Evolutionary conservation across 1,140 invertebrate genomes (phyloP).

Genomic region (Drosophila repletoides): DNA sequence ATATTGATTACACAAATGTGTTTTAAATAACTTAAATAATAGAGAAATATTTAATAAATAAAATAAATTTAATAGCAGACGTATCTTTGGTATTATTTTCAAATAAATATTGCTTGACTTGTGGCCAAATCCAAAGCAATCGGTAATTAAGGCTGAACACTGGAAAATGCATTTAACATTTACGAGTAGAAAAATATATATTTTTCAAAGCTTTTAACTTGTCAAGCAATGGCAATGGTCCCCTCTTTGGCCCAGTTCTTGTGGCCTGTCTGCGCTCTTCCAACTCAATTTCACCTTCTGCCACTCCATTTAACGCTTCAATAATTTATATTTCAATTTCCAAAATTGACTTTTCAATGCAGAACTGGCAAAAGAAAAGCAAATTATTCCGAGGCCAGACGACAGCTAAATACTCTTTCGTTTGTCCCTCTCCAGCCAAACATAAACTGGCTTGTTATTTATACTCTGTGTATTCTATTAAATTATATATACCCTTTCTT

Average conservation of each 20-base stretch:
- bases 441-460: too few species aligned
- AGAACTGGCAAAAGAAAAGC: constrained; percentile 14
- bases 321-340: constrained; percentile 73
- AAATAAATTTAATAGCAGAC: too few species aligned
- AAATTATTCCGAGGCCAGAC: background rate
- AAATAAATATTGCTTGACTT: background rate
- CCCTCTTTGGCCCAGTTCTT: background rate
- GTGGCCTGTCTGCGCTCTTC: background rate
- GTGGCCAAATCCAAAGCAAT: background rate
- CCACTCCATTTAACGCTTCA: constrained; percentile 49
- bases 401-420: background rate
- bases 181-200: constrained; percentile 47
- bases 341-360: constrained; percentile 57
- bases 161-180: constrained; percentile 42
- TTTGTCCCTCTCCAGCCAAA: background rate
- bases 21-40: too few species aligned
- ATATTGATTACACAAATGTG: too few species aligned
- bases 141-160: background rate
- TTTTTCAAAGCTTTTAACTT: constrained; percentile 23
- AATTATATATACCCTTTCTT: too few species aligned
- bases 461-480: too few species aligned
- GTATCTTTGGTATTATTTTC: too few species aligned
- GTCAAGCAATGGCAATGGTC: constrained; percentile 22
- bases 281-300: background rate
- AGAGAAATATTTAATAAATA: too few species aligned